A percentile compares a stretch with the other conserved stretches of the same genome.
phyloP scores from a whole-genome alignment of 2,113 vertebrate species.

The Aramus guarauna region DNA sequence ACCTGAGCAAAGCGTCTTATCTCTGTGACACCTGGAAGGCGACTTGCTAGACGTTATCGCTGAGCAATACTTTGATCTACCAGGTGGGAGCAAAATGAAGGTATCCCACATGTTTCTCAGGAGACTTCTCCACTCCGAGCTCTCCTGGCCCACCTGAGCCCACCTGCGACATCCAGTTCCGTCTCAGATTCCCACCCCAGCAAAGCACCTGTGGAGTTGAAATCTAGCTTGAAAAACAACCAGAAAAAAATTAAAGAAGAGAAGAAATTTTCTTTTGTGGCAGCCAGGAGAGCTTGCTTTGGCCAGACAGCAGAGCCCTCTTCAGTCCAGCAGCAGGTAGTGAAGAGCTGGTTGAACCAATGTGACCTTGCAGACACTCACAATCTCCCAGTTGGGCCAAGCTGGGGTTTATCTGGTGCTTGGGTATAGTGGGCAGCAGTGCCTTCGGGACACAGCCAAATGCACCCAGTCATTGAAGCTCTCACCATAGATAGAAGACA shows the following conservation, averaged over 20 bases:
- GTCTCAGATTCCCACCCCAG: background rate
- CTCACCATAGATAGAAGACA: background rate
- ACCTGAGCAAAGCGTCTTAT: background rate
- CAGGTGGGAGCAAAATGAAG: background rate
- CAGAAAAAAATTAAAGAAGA: background rate
- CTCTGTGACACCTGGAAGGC: conserved; percentile 24
- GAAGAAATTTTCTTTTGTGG: background rate
- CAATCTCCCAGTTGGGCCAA: background rate
- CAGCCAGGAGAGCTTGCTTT: background rate
- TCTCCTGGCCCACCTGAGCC: background rate
- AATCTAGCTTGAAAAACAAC: background rate
- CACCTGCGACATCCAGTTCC: background rate
- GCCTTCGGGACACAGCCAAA: background rate
- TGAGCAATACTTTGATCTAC: conserved; percentile 20
- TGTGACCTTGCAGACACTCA: background rate
- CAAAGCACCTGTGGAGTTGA: conserved; percentile 1
- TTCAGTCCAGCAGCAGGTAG: conserved; percentile 33
- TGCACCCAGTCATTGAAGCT: background rate
- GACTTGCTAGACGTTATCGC: background rate
- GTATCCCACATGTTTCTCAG: background rate
- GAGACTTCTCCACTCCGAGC: background rate
- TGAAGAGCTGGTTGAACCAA: conserved; percentile 14
- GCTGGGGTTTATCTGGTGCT: background rate
- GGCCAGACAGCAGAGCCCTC: conserved; percentile 59
- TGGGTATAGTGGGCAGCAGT: background rate